Base-by-base conservation (phyloP, 1,140 invertebrate species). In the Dermatophagoides farinae region DNA sequence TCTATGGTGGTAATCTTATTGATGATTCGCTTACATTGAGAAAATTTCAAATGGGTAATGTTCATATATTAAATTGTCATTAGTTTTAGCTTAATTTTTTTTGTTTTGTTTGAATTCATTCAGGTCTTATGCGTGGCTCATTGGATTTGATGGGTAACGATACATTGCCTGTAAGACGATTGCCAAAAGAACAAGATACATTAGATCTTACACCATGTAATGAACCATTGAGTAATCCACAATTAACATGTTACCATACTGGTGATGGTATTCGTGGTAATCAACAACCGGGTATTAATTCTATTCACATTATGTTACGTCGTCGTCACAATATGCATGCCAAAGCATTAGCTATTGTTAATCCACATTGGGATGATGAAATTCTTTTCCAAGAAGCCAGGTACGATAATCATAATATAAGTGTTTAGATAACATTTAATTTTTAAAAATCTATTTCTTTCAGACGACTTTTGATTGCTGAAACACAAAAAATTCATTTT, bases 401-500 rank as follows among this genome's bases (percentile, higher is more conserved):
- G 47, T 60, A 60, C 16, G 20, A n/a, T n/a, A 31, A 31, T 31
- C 31, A 43, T 18, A 6, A 4, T 2, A 5, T 16, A 1, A 31
- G 44, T 18, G 14, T 57, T 40, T 6, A 5, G 11, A n/a, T 20
- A 22, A 53, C 11, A n/a, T 53, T 31, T 31, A 23, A 23, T 40
- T 5, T 57, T n/a, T 53, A n/a, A n/a, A n/a, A n/a, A 46, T 41
- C 37, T 22, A 50, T 22, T 31, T 52, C 12, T 2, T 14, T 23
- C 1, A 62, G 78, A 50, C 70, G 73, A 57, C 75, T 80, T 58
- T 67, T 78, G 1, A 70, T 72, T 40, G 87, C 83, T 1, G 75
- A 84, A 67, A 77, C 84, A 67, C 85, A 90, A 70, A 79, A 83
- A 16, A 85, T 91, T 40, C 80, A 81, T 40, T 91, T 86, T 67